These are phyloP conservation scores for Tiliqua scincoides DNA, from an alignment of 2,113 vertebrate species.

Conservation along the genomic window DNA sequence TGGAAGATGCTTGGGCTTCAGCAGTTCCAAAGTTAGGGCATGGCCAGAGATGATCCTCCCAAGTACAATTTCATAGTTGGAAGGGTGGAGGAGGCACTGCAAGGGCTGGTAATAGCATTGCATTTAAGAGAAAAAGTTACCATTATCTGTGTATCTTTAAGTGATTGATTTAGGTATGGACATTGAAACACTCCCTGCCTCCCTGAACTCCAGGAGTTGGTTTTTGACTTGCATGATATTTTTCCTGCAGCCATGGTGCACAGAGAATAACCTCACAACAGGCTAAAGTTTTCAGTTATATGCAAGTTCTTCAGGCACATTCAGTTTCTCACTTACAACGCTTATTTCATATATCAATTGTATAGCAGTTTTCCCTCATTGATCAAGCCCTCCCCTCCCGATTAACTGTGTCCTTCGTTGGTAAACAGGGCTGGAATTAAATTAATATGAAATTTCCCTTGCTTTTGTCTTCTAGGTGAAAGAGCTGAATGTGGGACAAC, in stretches of 20 bases:
- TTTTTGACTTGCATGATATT: not conserved
- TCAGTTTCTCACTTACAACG: slow-evolving; percentile 1
- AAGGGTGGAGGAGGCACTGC: not conserved
- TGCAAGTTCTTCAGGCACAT: fast-evolving
- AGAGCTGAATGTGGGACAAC: slow-evolving; percentile 96
- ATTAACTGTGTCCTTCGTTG: not conserved
- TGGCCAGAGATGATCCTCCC: not conserved
- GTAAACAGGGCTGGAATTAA: slow-evolving; percentile 15
- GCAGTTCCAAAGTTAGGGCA: not conserved
- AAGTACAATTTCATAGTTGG: not conserved
- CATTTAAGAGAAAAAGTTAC: not conserved
- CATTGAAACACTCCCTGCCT: not conserved
- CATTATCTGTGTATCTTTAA: not conserved
- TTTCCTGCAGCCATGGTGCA: not conserved
- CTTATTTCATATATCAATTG: not conserved
- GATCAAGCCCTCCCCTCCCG: fast-evolving
- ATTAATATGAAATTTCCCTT: slow-evolving; percentile 39
- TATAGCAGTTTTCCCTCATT: fast-evolving
- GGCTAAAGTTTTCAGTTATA: not conserved
- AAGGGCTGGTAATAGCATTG: not conserved
- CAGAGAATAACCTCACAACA: not conserved
- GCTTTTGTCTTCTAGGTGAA: slow-evolving; percentile 83
- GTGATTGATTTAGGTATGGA: not conserved
- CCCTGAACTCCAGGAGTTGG: not conserved
- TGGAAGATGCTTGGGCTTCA: not conserved